phyloP scores from a whole-genome alignment of 2,113 vertebrate species.

The Hoplias malabaricus region DNA sequence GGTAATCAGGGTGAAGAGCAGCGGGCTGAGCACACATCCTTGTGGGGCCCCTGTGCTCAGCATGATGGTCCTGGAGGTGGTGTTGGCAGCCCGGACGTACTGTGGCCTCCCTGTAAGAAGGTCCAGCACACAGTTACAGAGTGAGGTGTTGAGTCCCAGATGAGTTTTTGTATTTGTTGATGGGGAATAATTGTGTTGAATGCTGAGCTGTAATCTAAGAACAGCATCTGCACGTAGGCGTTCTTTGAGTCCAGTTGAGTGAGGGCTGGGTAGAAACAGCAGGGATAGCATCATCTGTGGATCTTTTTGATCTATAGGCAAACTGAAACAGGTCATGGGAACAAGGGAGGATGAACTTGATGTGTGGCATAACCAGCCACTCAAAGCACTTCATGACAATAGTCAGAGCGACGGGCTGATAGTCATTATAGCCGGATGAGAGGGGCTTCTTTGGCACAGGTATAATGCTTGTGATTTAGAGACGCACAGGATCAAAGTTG shows the following conservation, averaged over 20 bases:
- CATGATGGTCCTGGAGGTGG: neutral
- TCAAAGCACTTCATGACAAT: neutral
- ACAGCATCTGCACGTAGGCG: neutral
- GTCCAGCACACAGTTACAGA: neutral
- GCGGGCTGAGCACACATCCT: no score
- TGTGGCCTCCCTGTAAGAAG: neutral
- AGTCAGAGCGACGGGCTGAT: neutral
- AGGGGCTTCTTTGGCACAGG: no score
- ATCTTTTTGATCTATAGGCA: no score
- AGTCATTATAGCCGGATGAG: neutral
- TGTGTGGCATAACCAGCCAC: no score
- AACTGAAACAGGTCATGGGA: no score
- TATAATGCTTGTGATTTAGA: no score
- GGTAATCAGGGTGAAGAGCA: no score
- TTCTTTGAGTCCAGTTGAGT: neutral
- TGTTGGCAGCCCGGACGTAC: neutral
- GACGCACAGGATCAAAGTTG: no score
- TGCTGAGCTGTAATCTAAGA: neutral
- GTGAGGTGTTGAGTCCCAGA: no score
- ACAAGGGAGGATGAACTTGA: no score
- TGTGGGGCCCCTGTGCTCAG: no score
- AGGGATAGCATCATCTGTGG: neutral
- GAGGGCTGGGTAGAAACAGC: neutral
- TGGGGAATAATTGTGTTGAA: neutral
- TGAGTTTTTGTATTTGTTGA: no score